Conservation (phyloP, 2,113 vertebrate genomes). For the Siniperca chuatsi region DNA sequence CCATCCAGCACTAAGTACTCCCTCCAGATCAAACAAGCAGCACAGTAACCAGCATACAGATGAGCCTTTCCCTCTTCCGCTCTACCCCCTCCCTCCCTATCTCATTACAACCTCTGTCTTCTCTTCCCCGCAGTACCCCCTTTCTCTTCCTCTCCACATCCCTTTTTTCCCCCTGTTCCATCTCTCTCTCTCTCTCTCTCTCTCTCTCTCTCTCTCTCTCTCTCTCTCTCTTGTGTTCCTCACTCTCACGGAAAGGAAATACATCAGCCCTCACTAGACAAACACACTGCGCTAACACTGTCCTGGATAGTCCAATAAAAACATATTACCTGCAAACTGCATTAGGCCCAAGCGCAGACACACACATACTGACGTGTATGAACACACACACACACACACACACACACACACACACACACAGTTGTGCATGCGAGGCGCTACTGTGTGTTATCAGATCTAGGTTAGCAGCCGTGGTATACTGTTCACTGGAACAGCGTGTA, state of each 20-base stretch:
- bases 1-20: constrained; percentile 78
- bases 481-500: constrained; percentile 72
- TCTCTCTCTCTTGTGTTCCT: constrained; percentile 51
- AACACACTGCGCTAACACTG: constrained; percentile 57
- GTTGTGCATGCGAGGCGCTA: constrained; percentile 12
- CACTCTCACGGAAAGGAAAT: constrained; percentile 48
- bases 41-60: constrained; percentile 83
- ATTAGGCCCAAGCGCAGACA: constrained; percentile 54
- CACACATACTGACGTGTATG: constrained; percentile 3
- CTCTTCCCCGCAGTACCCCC: constrained; percentile 71
- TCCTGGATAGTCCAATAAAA: constrained; percentile 67
- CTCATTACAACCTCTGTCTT: constrained; percentile 71
- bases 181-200: neutral
- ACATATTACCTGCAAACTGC: constrained; percentile 72
- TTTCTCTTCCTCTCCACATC: constrained; percentile 52
- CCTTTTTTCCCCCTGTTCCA: neutral
- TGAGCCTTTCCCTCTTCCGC: constrained; percentile 67
- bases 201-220: neutral
- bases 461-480: constrained; percentile 63
- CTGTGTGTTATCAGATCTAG: constrained; percentile 75
- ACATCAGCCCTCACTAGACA: constrained; percentile 57
- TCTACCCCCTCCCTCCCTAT: constrained; percentile 28
- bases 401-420: constrained; percentile 15
- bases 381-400: constrained; percentile 1
- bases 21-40: constrained; percentile 81